Conservation (phyloP, 2,113 vertebrate species). For the Ploceus nigricollis region DNA sequence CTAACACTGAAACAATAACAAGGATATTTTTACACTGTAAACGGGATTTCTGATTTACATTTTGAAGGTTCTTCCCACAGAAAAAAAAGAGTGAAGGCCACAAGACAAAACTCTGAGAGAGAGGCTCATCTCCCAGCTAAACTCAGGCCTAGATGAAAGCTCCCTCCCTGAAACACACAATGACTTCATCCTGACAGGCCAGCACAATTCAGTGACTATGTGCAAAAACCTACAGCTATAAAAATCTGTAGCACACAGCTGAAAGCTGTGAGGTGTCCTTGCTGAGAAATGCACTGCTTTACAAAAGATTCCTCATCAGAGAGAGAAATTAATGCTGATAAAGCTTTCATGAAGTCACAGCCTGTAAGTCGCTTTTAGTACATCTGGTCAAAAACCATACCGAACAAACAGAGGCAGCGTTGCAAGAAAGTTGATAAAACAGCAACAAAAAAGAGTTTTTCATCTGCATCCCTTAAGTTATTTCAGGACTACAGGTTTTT, state of each 20-base stretch:
- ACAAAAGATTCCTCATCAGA: not conserved
- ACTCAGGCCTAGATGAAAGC: conserved; percentile 18
- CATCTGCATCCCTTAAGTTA: not conserved
- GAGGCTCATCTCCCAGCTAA: not conserved
- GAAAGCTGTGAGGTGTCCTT: not conserved
- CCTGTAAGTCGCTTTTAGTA: not conserved
- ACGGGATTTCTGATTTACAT: not conserved
- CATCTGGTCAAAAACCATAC: not conserved
- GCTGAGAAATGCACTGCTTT: not conserved
- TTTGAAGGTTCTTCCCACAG: not conserved
- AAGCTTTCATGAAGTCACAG: not conserved
- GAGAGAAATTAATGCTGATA: not conserved
- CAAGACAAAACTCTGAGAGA: not conserved
- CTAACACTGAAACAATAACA: not conserved
- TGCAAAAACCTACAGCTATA: not conserved
- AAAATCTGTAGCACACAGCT: not conserved
- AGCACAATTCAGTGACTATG: not conserved
- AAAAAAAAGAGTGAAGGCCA: not conserved
- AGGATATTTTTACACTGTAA: not conserved
- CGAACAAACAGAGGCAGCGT: not conserved
- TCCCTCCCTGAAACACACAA: not conserved
- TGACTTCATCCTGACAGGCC: conserved; percentile 33
- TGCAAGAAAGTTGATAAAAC: not conserved
- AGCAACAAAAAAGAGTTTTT: not conserved
- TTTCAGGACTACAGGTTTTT: not conserved